Evolutionary conservation across 2,797 vertebrate species (phyloP), one percentile per base, ranked within the genome.

Genomic region (Aplochiton taeniatus): DNA sequence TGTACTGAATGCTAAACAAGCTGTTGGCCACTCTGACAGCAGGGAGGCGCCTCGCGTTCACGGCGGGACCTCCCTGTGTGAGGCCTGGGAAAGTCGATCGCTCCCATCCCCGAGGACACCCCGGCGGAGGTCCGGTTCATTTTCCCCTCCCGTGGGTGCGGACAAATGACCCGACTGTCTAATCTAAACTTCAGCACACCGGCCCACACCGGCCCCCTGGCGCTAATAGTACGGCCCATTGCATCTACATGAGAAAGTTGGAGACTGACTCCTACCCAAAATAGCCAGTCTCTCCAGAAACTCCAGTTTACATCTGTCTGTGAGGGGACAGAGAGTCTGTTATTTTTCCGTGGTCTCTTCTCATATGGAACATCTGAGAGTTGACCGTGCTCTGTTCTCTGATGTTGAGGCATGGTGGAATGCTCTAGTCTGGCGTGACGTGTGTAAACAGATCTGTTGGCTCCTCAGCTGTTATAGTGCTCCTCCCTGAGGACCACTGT

Each of bases 81-180:
- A 50, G 74, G 66, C 78, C 63, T 19, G 66, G 72, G 82, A 80
- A 82, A 86, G 81, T 58, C 68, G 65, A 86, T 78, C 74, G 70
- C 52, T 41, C 19, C 16, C 75, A 65, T 86, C 75, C 63, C 62
- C 68, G 61, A 67, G 66, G 77, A 77, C 75, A 59, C 46, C 20
- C 58, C 52, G 45, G 70, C 58, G 68, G 76, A 81, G 74, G 79
- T 75, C 62, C 77, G 76, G 71, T 76, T 83, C 73, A 68, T 47
- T 78, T 84, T 88, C 73, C 73, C 72, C 72, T 81, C 80, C 67
- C 76, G 58, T 42, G 42, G 68, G 61, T 70, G 47, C 55, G 75
- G 67, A 86, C 77, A 86, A 84, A 80, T 50, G 3, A 11, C 43
- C 69, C 67, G 31, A 53, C 73, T 83, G 70, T 81, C 85, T 78